Evolutionary conservation across 2,888 invertebrate species (phyloP).

Genomic region (Azorinus chamasolen): DNA sequence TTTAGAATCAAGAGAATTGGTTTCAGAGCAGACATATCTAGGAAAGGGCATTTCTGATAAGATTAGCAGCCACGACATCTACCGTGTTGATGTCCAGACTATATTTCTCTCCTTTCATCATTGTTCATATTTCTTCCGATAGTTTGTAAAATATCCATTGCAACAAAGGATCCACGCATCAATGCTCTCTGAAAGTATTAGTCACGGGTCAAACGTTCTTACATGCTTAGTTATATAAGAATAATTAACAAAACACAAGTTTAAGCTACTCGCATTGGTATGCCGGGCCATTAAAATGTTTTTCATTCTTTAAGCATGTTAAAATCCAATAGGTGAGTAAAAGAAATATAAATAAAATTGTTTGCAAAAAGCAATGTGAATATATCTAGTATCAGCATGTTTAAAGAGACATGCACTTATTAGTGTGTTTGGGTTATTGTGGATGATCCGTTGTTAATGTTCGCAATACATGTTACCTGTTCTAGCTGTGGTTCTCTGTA

Average conservation of each 20-base stretch:
- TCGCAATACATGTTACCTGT: no score
- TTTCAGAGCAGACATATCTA: neutral
- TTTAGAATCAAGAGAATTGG: neutral
- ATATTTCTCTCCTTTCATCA: conserved; percentile 21
- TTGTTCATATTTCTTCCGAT: conserved; percentile 29
- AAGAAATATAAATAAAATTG: no score
- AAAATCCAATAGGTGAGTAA: no score
- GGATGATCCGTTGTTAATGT: no score
- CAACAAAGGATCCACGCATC: conserved; percentile 59
- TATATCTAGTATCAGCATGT: no score
- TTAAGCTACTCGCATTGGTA: neutral
- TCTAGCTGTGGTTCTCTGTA: no score
- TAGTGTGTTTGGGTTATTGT: no score
- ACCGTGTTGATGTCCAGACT: neutral
- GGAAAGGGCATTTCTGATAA: no score
- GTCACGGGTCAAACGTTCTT: neutral
- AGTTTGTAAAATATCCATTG: conserved; percentile 61
- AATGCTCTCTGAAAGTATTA: conserved; percentile 57
- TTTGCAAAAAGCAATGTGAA: no score
- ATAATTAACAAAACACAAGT: neutral
- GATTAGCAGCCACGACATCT: no score
- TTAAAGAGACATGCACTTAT: no score
- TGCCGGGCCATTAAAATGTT: neutral
- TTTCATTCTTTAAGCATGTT: no score
- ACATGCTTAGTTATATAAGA: neutral